phyloP scores from a whole-genome alignment of 2,797 vertebrate genomes.

The Gymnothorax reevesii region DNA sequence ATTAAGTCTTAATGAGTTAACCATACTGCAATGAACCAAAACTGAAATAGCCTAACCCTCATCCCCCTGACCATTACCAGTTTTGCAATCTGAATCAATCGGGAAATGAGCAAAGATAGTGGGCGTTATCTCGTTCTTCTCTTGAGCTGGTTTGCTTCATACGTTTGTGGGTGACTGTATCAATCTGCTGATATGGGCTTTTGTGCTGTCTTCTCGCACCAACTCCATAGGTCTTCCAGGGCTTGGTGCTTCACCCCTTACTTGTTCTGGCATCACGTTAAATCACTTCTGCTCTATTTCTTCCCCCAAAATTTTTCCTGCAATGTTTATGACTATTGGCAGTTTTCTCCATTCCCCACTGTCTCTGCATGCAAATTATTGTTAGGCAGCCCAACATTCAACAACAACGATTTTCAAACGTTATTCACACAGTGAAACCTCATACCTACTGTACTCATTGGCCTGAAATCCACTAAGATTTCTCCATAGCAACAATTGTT shows the following conservation, averaged over 20 bases:
- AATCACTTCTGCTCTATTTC: not conserved
- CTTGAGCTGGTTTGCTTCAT: slow-evolving; percentile 4
- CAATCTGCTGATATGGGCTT: not conserved
- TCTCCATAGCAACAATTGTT: not conserved
- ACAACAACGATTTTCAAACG: not conserved
- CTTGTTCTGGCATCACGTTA: not conserved
- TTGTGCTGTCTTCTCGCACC: not conserved
- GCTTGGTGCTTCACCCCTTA: not conserved
- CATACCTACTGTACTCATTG: not conserved
- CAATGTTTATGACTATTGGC: not conserved
- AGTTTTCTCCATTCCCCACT: not conserved
- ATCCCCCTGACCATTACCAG: not conserved
- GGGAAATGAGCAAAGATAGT: not conserved
- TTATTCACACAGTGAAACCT: not conserved
- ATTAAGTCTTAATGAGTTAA: not conserved
- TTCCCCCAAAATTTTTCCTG: not conserved
- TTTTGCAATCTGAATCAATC: not conserved
- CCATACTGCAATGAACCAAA: not conserved
- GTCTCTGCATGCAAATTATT: not conserved
- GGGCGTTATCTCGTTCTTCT: not conserved
- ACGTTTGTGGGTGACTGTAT: not conserved
- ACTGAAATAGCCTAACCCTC: not conserved
- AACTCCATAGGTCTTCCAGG: not conserved
- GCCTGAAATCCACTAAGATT: not conserved
- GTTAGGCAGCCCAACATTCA: not conserved